Base-by-base conservation (phyloP, 2,797 vertebrate genomes). In the Epinephelus awoara region DNA sequence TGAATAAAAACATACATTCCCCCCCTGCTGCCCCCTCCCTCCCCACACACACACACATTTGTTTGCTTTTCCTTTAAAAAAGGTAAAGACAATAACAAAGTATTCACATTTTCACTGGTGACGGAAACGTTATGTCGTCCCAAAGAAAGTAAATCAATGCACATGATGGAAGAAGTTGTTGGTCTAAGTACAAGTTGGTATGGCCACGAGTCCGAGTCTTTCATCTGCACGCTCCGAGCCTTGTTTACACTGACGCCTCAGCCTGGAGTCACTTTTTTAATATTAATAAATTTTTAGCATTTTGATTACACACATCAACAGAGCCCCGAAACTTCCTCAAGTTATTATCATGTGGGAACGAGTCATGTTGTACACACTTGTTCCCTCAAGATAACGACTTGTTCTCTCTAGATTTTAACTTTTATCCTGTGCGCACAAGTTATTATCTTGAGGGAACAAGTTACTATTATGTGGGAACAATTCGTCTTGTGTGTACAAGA, bases 51-150 rank as follows among this genome's bases (percentile, higher is more conserved):
- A n/a, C n/a, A n/a, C n/a, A 64, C 42, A 52, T 8, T 13, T 38
- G 56, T 15, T 55, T 66, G 42, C 62, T 72, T 77, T 51, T 61
- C 42, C 63, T 77, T 69, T 69, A 72, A 73, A 79, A 56, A 57
- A 72, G 63, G 52, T 56, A 55, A 77, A 82, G 61, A 82, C 72
- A n/a, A 0, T 51, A 47, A 81, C 42, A 76, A 80, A 82, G 59
- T 79, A 63, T 85, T 90, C 84, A 94, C 80, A 84, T 88, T 81
- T 86, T 80, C 80, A 88, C 77, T 44, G 75, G 66, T 67, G 75
- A 88, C 79, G 73, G 77, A 86, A 75, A 76, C 49, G 57, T 68
- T 59, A 54, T 38, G 50, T 75, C 67, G 54, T 72, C 40, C 54
- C 25, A 51, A 77, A 67, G 42, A 82, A 88, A 85, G 62, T 70